Conservation (phyloP, 2,797 vertebrate species). For the Anguilla megastoma region DNA sequence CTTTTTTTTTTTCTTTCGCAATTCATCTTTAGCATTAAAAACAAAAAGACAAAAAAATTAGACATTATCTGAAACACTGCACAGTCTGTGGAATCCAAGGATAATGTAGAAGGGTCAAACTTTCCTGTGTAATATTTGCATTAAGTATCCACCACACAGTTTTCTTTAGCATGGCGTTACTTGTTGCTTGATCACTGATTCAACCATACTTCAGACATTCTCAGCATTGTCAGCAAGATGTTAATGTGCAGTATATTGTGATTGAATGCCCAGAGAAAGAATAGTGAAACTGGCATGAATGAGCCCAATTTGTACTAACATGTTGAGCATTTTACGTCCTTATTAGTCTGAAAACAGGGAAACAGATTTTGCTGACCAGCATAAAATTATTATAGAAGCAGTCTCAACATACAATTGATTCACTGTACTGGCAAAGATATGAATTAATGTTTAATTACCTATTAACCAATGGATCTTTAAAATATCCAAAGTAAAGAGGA, state of each 20-base stretch:
- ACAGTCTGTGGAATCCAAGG: not conserved
- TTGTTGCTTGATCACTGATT: not conserved
- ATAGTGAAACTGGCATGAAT: constrained; percentile 48
- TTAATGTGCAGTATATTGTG: not conserved
- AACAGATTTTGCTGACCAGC: constrained; percentile 33
- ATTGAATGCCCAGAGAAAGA: constrained; percentile 39
- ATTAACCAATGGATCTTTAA: constrained; percentile 24
- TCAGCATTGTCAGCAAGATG: not conserved
- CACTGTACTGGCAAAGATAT: constrained; percentile 30
- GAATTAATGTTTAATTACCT: constrained; percentile 41
- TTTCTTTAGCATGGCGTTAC: not conserved
- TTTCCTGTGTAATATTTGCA: not conserved
- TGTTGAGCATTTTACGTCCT: constrained; percentile 37
- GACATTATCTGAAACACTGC: not conserved
- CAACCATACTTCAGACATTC: not conserved
- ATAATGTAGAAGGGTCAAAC: not conserved
- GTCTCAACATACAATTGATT: constrained; percentile 33
- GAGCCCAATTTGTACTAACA: constrained; percentile 56
- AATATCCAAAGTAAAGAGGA: not conserved
- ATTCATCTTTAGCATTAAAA: not conserved
- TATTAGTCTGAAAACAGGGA: constrained; percentile 34
- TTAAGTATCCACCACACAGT: not conserved
- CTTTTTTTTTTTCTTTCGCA: no score
- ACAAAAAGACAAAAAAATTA: not conserved
- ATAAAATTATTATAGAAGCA: constrained; percentile 45